Percentiles rank a stretch among this genome's conserved stretches.
Conservation (phyloP, 1,140 invertebrate species). For the Phthorimaea operculella region DNA sequence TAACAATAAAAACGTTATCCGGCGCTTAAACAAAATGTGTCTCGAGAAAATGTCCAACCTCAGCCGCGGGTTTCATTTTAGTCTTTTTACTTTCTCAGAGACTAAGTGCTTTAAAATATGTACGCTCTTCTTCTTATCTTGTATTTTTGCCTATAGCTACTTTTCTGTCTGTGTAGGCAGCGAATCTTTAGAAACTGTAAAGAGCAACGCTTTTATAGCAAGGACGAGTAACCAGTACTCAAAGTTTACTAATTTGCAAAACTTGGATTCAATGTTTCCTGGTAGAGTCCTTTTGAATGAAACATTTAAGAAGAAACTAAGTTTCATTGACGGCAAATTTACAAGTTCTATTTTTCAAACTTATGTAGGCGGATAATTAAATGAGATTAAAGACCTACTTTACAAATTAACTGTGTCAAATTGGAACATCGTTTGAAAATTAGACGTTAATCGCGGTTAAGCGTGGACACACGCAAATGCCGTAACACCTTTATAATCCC, state of each 20-base stretch:
- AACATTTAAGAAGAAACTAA: no score
- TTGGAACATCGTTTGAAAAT: background rate
- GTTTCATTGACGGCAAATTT: no score
- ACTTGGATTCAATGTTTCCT: background rate
- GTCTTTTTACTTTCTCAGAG: conserved; percentile 1
- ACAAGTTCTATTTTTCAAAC: no score
- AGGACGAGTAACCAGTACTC: no score
- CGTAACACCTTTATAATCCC: conserved; percentile 14
- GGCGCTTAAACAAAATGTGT: conserved; percentile 53
- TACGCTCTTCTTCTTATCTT: background rate
- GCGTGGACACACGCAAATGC: conserved; percentile 4
- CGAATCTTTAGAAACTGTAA: no score
- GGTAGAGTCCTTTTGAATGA: no score
- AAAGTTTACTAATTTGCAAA: conserved; percentile 1
- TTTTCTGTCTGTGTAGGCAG: no score
- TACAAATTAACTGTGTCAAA: background rate
- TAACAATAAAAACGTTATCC: conserved; percentile 67
- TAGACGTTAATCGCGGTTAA: background rate
- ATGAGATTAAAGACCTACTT: background rate
- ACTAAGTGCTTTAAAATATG: conserved; percentile 6
- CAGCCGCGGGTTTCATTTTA: conserved; percentile 25
- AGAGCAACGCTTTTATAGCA: no score
- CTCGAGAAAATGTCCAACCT: conserved; percentile 42
- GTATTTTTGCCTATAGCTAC: background rate
- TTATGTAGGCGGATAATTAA: no score